Percentiles rank a stretch among this genome's conserved stretches.
phyloP scores from a whole-genome alignment of 2,797 vertebrate genomes.

The Coluber constrictor region DNA sequence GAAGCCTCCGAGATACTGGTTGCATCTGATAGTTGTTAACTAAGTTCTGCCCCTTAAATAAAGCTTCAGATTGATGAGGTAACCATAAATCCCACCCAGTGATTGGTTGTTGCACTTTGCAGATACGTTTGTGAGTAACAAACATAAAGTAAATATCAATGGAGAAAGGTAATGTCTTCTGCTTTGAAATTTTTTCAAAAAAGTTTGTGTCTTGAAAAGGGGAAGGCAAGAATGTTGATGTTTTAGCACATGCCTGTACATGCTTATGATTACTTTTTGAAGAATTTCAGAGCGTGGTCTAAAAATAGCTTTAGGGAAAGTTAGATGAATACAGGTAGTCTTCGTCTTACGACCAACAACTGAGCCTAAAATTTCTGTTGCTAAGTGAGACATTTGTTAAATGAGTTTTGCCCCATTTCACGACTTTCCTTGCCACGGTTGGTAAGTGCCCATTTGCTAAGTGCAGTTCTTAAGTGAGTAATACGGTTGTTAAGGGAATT shows the following conservation, averaged over 20 bases:
- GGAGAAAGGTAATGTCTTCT: conserved; percentile 40
- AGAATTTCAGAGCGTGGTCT: neutral
- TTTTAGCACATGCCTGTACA: neutral
- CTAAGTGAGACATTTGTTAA: neutral
- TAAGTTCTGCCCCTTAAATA: conserved; percentile 42
- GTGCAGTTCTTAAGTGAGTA: neutral
- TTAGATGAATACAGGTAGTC: neutral
- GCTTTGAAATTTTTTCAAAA: neutral
- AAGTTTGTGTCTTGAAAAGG: neutral
- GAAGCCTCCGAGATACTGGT: neutral
- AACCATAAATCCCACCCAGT: conserved; percentile 10
- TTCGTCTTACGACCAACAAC: neutral
- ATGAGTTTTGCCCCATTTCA: neutral
- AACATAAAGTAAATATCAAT: conserved; percentile 21
- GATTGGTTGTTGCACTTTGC: conserved; percentile 24
- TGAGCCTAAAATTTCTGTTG: neutral
- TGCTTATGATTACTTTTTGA: neutral
- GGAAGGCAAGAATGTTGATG: neutral
- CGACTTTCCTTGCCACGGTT: neutral
- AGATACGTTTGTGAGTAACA: conserved; percentile 33
- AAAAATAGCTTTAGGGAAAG: neutral
- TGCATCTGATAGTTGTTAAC: conserved; percentile 3
- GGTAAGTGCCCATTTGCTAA: too few species aligned
- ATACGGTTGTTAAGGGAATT: neutral
- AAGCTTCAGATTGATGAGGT: conserved; percentile 31